Evolutionary conservation across 2,797 vertebrate species (phyloP).

Genomic region (Falco biarmicus): DNA sequence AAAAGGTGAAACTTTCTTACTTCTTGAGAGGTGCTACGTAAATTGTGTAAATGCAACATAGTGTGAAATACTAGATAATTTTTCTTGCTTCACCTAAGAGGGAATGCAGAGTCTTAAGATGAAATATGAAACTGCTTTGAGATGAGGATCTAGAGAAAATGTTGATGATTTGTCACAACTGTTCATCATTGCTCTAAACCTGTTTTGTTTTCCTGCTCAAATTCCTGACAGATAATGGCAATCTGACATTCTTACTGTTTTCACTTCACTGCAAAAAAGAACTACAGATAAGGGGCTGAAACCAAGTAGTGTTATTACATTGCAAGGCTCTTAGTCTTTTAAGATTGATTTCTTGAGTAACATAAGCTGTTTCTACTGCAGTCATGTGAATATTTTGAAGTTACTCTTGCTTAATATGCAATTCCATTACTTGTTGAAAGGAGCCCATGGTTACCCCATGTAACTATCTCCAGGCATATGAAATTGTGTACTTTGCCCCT

Average conservation of each 20-base stretch:
- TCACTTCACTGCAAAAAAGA: constrained; percentile 43
- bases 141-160: constrained; percentile 52
- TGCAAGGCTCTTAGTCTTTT: constrained; percentile 29
- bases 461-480: background rate
- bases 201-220: constrained; percentile 67
- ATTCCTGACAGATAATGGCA: constrained; percentile 58
- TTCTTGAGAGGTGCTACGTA: background rate
- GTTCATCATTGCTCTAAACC: constrained; percentile 58
- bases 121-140: constrained; percentile 67
- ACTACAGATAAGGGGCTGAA: constrained; percentile 55
- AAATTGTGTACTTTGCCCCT: background rate
- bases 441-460: background rate
- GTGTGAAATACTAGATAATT: constrained; percentile 6
- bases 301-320: constrained; percentile 57
- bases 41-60: background rate
- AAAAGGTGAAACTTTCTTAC: background rate
- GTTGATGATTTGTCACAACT: constrained; percentile 64
- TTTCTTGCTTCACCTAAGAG: constrained; percentile 21
- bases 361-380: constrained; percentile 33
- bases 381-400: constrained; percentile 42
- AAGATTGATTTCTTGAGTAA: constrained; percentile 56
- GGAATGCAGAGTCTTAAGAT: constrained; percentile 42
- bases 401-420: background rate
- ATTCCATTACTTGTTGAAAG: background rate
- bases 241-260: constrained; percentile 61